Percentiles rank a stretch among this genome's conserved stretches.
phyloP scores from a whole-genome alignment of 2,113 vertebrate species.

The Excalfactoria chinensis region DNA sequence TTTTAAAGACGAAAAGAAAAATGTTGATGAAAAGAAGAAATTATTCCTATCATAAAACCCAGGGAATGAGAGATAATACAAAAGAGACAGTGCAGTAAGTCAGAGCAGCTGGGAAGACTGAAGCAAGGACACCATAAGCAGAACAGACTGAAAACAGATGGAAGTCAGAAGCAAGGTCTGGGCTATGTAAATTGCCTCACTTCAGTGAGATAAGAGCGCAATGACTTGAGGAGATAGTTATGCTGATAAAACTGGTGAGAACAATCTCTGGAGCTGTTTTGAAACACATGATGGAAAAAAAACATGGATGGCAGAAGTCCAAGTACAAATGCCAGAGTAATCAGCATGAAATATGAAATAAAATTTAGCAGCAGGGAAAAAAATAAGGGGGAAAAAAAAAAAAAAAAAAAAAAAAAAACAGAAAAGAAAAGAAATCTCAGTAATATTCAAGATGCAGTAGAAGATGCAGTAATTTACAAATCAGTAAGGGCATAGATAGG shows the following conservation, averaged over 20 bases:
- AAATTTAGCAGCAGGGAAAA: not conserved
- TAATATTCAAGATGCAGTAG: not conserved
- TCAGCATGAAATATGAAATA: not conserved
- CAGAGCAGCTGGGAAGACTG: not conserved
- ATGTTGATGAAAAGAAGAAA: not conserved
- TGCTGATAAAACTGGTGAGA: not conserved
- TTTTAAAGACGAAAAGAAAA: not conserved
- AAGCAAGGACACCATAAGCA: not conserved
- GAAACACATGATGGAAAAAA: not conserved
- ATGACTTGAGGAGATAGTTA: not conserved
- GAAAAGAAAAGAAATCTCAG: not conserved
- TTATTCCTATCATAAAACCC: not conserved
- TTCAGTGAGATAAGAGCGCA: not conserved
- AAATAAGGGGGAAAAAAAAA: not conserved
- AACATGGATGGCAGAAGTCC: not conserved
- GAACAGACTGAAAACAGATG: not conserved
- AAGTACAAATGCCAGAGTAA: not conserved
- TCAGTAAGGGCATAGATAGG: not conserved
- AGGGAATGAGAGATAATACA: not conserved
- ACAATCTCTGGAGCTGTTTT: not conserved
- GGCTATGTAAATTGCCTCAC: not conserved
- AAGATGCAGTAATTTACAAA: not conserved
- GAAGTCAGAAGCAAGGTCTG: not conserved
- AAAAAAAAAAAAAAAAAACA: not conserved
- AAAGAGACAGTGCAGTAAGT: not conserved